Percentiles rank a stretch among this genome's conserved stretches.
Evolutionary conservation across 1,140 invertebrate species (phyloP).

Genomic region (Nasonia vitripennis): DNA sequence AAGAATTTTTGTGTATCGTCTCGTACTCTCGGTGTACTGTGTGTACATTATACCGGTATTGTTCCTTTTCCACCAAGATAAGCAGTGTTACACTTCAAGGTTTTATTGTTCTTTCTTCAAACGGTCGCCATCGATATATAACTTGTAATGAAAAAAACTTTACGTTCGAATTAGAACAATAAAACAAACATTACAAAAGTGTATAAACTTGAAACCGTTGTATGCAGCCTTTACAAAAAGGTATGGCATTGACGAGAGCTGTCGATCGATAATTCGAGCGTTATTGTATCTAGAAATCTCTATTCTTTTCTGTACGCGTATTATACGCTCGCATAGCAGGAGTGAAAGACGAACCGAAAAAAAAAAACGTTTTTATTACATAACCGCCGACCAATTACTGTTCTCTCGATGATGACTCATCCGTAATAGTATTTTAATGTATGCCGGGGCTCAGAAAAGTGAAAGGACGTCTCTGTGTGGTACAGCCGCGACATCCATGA

Average conservation of each 20-base stretch:
- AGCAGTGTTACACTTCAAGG: no score
- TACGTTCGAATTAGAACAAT: neutral
- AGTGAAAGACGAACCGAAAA: neutral
- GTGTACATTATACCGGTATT: no score
- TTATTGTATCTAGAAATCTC: no score
- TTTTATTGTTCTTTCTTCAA: no score
- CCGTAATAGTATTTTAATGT: constrained; percentile 18
- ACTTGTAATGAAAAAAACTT: no score
- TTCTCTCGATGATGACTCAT: constrained; percentile 38
- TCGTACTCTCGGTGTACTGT: no score
- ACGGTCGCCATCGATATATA: no score
- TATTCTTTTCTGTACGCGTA: no score
- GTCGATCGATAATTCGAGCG: no score
- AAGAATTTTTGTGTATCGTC: no score
- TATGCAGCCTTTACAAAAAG: neutral
- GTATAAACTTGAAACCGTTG: neutral
- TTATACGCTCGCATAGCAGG: no score
- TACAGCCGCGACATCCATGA: neutral
- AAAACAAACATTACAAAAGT: neutral
- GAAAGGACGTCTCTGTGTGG: neutral
- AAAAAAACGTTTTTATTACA: neutral
- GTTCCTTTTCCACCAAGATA: no score
- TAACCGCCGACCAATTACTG: neutral
- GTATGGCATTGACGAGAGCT: neutral
- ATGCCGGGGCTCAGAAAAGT: constrained; percentile 25